These are phyloP conservation scores for Masnerella sp. DNA, from an alignment of 2,888 invertebrate species.

Conservation along the genomic window DNA sequence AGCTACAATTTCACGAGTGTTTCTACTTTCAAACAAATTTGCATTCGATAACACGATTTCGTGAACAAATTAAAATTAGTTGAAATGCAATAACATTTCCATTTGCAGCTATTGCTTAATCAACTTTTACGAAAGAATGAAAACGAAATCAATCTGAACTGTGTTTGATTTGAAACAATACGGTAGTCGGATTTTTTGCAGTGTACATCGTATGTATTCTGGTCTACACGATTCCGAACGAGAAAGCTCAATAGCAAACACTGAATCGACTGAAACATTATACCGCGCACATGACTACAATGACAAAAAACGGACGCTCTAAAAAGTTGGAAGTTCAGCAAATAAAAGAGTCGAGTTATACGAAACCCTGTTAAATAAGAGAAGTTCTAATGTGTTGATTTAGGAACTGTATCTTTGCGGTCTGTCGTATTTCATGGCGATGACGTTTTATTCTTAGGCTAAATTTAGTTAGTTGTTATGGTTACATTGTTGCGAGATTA, in stretches of 20 bases:
- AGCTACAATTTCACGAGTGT: not conserved
- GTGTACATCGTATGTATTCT: not conserved
- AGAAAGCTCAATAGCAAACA: slow-evolving; percentile 7
- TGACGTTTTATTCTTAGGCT: too few relatives aligned
- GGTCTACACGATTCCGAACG: slow-evolving; percentile 4
- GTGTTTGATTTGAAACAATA: too few relatives aligned
- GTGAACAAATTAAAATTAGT: too few relatives aligned
- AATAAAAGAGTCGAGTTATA: slow-evolving; percentile 3
- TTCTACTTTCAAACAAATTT: too few relatives aligned
- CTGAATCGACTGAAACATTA: slow-evolving; percentile 14
- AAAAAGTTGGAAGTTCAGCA: slow-evolving; percentile 1
- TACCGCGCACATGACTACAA: slow-evolving; percentile 3
- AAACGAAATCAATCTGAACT: too few relatives aligned
- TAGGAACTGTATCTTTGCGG: slow-evolving; percentile 9
- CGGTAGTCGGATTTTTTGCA: too few relatives aligned
- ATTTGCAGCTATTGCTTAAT: too few relatives aligned
- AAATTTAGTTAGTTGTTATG: too few relatives aligned
- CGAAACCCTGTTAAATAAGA: not conserved
- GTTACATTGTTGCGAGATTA: too few relatives aligned
- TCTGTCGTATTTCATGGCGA: not conserved
- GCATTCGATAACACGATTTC: too few relatives aligned
- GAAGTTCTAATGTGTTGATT: slow-evolving; percentile 10
- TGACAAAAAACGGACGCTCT: slow-evolving; percentile 11
- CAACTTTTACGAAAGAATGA: too few relatives aligned
- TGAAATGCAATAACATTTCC: too few relatives aligned